phyloP scores from a whole-genome alignment of 2,797 vertebrate genomes.

The Iguana delicatissima region DNA sequence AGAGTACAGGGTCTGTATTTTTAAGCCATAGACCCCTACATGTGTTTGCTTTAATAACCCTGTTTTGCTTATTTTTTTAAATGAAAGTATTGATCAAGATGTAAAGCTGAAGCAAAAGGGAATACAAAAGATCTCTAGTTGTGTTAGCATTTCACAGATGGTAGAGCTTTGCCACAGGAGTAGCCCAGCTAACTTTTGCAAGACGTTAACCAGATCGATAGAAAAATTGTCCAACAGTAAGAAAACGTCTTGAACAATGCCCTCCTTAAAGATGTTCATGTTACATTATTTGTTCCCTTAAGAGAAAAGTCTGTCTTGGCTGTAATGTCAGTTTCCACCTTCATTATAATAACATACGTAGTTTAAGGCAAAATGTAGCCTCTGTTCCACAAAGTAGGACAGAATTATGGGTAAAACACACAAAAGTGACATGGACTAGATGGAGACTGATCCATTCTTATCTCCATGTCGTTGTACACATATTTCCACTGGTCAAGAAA shows the following conservation, averaged over 20 bases:
- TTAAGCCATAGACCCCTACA: background rate
- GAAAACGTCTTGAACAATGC: constrained; percentile 62
- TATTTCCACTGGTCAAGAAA: background rate
- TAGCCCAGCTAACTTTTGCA: constrained; percentile 67
- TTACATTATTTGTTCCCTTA: constrained; percentile 52
- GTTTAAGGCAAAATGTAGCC: background rate
- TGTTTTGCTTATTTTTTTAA: background rate
- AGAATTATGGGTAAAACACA: background rate
- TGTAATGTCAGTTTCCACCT: constrained; percentile 43
- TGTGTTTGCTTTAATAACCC: background rate
- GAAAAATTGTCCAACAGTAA: constrained; percentile 69
- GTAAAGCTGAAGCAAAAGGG: constrained; percentile 49
- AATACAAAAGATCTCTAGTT: constrained; percentile 68
- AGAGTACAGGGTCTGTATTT: no score
- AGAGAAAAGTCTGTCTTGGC: constrained; percentile 39
- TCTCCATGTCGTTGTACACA: background rate
- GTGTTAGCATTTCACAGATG: constrained; percentile 72
- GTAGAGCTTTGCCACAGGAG: constrained; percentile 75
- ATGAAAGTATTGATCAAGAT: constrained; percentile 36
- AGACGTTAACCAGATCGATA: constrained; percentile 73
- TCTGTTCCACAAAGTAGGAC: background rate
- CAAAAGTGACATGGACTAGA: background rate
- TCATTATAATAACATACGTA: background rate
- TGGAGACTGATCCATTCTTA: background rate
- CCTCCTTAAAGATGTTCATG: constrained; percentile 65